Base-by-base conservation (phyloP, 2,113 vertebrate genomes). In the Xerus inauris region DNA sequence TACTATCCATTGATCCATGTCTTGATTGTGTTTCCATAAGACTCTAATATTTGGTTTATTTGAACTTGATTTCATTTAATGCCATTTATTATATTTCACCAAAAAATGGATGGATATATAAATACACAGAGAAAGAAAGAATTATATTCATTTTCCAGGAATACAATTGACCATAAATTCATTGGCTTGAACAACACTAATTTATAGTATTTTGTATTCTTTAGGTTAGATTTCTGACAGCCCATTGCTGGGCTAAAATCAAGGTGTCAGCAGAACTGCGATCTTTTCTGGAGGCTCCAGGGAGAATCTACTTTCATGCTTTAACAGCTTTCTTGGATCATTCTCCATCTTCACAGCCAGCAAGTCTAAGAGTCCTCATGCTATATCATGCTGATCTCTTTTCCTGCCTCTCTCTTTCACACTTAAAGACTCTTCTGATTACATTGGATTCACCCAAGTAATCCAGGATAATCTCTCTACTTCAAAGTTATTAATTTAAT, bases 1-100 rank as follows among this genome's bases (percentile, higher is more conserved):
- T 87, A 72, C 28, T 30, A 8, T 8, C 9, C 22, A 17, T 24
- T 57, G 79, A 28, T 62, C 24, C 24, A 62, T 84, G 47, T 45
- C 75, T 87, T 84, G 42, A 79, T 62, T 54, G 16, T 79, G n/a
- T 40, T 80, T 85, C n/a, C 85, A 79, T 77, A 73, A 77, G 42
- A 90, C 65, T 54, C n/a, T 87, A 54, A 35, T 81, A 59, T 51
- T 49, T 94, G 20, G 32, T 30, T 82, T 77, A 45, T 81, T 62
- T 96, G n/a, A 82, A 89, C 24, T 72, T 59, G 40, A 83, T 81
- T 82, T 91, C 22, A 47, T 57, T 93, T 88, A 85, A 79, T 49
- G 47, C 10, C 32, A 80, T 40, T 38, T 95, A 26, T 51, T 86
- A 72, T 73, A 67, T 84, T 93, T 93, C 22, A 65, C 12, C 35